phyloP scores from a whole-genome alignment of 2,113 vertebrate genomes.

The Sturnira hondurensis region DNA sequence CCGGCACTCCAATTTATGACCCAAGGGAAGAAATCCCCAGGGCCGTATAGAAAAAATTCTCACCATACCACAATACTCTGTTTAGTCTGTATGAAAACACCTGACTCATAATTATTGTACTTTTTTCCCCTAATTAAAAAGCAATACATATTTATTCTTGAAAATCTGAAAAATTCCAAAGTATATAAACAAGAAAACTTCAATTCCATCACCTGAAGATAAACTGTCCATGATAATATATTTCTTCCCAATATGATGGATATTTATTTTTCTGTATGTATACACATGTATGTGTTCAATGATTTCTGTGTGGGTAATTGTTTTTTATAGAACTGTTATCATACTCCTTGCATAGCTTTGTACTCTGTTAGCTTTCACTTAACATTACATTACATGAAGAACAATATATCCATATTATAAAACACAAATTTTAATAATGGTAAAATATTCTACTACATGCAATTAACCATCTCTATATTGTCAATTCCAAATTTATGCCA shows the following conservation, averaged over 20 bases:
- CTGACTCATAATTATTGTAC: not conserved
- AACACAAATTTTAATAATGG: not conserved
- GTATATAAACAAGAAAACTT: not conserved
- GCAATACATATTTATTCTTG: not conserved
- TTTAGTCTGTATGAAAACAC: slow-evolving; percentile 41
- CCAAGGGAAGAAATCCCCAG: slow-evolving; percentile 29
- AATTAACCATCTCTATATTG: not conserved
- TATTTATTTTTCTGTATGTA: not conserved
- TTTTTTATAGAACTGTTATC: not conserved
- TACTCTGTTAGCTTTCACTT: not conserved
- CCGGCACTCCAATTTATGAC: slow-evolving; percentile 42
- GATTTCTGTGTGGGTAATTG: not conserved
- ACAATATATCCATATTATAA: not conserved
- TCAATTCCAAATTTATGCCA: not conserved
- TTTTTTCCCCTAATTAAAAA: slow-evolving; percentile 27
- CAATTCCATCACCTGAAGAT: not conserved
- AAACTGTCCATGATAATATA: not conserved
- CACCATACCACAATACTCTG: not conserved
- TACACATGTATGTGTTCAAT: not conserved
- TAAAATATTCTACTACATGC: not conserved
- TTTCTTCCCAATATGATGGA: not conserved
- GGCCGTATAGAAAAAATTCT: slow-evolving; percentile 11
- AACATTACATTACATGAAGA: slow-evolving; percentile 6
- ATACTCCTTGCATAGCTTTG: not conserved
- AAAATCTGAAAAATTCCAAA: not conserved